Evolutionary conservation across 2,888 invertebrate species (phyloP).

Genomic region (Apotomis betuletana): DNA sequence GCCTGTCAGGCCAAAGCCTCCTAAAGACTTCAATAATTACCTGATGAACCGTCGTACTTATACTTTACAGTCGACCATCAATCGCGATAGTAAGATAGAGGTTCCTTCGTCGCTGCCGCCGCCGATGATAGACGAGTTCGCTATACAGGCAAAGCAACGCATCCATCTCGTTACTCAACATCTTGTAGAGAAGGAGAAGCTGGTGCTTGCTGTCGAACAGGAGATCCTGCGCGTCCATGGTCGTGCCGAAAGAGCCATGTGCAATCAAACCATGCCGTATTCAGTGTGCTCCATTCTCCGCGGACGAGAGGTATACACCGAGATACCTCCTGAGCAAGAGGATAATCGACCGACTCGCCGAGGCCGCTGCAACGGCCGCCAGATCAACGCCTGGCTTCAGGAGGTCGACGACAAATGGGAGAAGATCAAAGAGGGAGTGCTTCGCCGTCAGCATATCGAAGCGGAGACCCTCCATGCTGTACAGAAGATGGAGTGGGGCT

Average conservation of each 20-base stretch:
- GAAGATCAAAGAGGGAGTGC: slow-evolving; percentile 94
- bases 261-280: slow-evolving; percentile 92
- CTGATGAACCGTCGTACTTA: slow-evolving; percentile 93
- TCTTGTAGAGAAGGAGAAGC: slow-evolving; percentile 92
- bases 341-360: slow-evolving; percentile 90
- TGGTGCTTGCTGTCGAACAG: slow-evolving; percentile 94
- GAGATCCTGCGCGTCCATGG: slow-evolving; percentile 94
- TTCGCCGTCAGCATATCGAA: slow-evolving; percentile 93
- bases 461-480: slow-evolving; percentile 94
- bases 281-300: slow-evolving; percentile 93
- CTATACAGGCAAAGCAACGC: slow-evolving; percentile 90
- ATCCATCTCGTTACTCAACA: slow-evolving; percentile 80
- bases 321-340: slow-evolving; percentile 91
- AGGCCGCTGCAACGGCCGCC: slow-evolving; percentile 92
- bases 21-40: slow-evolving; percentile 94
- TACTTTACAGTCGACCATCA: slow-evolving; percentile 88
- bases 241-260: slow-evolving; percentile 91
- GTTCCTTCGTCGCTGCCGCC: slow-evolving; percentile 85
- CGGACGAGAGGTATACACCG: slow-evolving; percentile 94
- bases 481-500: slow-evolving; percentile 95
- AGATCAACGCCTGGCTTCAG: slow-evolving; percentile 94
- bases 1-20: slow-evolving; percentile 94
- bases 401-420: slow-evolving; percentile 97
- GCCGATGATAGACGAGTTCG: slow-evolving; percentile 89
- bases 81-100: slow-evolving; percentile 85